These are phyloP conservation scores for Zaprionus vittiger DNA, from an alignment of 1,140 invertebrate species.

Conservation along the genomic window DNA sequence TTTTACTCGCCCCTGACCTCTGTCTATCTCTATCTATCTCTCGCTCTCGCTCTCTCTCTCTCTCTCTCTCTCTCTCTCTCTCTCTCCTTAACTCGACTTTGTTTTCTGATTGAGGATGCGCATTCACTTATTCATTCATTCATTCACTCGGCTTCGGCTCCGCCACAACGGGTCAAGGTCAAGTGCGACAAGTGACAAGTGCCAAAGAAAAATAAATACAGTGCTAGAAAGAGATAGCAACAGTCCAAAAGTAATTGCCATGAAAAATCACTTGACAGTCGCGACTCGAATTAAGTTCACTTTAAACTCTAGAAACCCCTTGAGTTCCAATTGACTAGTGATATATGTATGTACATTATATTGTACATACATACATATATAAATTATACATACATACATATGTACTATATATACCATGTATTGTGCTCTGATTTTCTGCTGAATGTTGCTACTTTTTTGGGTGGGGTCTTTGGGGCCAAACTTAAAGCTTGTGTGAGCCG, in stretches of 20 bases:
- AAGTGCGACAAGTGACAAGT: conserved; percentile 14
- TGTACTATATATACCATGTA: neutral
- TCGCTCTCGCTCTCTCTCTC: neutral
- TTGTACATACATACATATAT: neutral
- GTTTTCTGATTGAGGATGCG: conserved; percentile 7
- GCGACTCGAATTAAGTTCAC: conserved; percentile 5
- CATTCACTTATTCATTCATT: conserved; percentile 27
- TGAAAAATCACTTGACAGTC: conserved; percentile 1
- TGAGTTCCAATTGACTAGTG: conserved; percentile 1
- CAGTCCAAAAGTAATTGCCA: neutral
- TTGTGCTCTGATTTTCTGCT: neutral
- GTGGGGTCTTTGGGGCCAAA: neutral
- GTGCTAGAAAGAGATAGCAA: neutral
- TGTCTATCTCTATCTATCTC: neutral
- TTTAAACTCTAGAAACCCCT: neutral
- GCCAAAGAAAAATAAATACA: neutral
- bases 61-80: neutral
- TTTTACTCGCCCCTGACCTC: neutral
- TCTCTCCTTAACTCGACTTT: neutral
- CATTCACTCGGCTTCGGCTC: conserved; percentile 21
- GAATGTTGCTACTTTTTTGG: neutral
- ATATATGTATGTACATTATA: neutral
- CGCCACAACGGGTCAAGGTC: conserved; percentile 57
- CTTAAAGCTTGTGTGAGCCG: neutral
- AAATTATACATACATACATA: neutral